Base-by-base conservation (phyloP, 2,113 vertebrate genomes). In the Odontophorus gujanensis region DNA sequence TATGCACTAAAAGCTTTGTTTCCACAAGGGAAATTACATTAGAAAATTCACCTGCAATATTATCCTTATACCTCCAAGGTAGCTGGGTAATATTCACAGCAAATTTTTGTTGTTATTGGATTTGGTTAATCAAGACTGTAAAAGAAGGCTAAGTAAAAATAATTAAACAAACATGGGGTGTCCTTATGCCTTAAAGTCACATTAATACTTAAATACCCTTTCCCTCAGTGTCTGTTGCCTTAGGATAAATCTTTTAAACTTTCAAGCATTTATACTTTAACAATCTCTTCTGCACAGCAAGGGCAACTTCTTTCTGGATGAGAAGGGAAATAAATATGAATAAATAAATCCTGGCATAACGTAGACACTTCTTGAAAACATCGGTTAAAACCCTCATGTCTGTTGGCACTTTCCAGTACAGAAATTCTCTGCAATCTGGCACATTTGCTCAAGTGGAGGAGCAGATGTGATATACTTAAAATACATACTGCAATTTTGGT, bases 1-100 rank as follows among this genome's bases (percentile, higher is more conserved):
- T 79, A 25, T 48, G 40, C 48, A 53, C 74, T 95, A 73, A 95
- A 96, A 96, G 42, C 87, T 34, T 79, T 69, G 55, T 79, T 92
- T 89, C 68, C 87, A 79, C 57, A 65, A 48, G 85, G 58, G 91
- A 90, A 87, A 92, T 61, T 65, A 38, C 19, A 36, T 40, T 59
- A 87, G 69, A 82, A 88, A 88, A 88, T 66, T 32, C 57, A 80
- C 53, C 34, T 88, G n/a, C 13, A 91, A 45, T 80, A 68, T 72
- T 79, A 73, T 69, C 40, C 18, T 7, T 38, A 13, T 47, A 62
- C 13, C 14, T 87, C 69, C n/a, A 67, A 59, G 53, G 24, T 40
- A 85, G 26, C 45, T 82, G 62, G 47, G 57, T 7, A 76, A 62
- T 72, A 90, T 90, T 81, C 61, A 71, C 32, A 68, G 26, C 0